phyloP scores from a whole-genome alignment of 1,140 invertebrate species.

The Steinernema khuongi region DNA sequence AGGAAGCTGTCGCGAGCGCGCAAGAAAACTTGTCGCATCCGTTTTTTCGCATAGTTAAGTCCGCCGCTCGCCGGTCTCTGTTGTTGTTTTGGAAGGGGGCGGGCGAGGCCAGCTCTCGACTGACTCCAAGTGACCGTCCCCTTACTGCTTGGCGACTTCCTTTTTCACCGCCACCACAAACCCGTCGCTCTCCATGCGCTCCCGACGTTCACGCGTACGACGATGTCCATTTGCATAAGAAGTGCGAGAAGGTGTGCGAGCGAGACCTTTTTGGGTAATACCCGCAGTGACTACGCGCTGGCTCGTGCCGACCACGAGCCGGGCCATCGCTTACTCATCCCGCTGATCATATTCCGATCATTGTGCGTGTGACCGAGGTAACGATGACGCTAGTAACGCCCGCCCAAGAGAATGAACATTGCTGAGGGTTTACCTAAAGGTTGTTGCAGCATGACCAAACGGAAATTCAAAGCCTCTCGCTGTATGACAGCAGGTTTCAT shows the following conservation, averaged over 20 bases:
- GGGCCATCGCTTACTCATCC: slow-evolving; percentile 6
- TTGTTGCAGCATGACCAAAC: too few relatives aligned
- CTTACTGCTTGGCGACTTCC: not conserved
- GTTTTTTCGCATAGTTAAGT: slow-evolving; percentile 17
- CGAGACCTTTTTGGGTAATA: too few relatives aligned
- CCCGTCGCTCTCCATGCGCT: not conserved
- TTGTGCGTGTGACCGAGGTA: not conserved
- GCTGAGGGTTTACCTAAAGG: too few relatives aligned
- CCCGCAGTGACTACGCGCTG: not conserved
- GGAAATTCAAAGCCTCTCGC: too few relatives aligned
- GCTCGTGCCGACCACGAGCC: not conserved
- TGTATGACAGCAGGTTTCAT: too few relatives aligned
- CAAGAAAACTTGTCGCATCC: slow-evolving; percentile 11
- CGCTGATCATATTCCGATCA: slow-evolving; percentile 13
- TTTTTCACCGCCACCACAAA: not conserved
- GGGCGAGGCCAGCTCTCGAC: not conserved
- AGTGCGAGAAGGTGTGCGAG: too few relatives aligned
- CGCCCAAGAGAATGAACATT: too few relatives aligned
- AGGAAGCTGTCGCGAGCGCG: not conserved
- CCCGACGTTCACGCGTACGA: not conserved
- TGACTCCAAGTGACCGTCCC: not conserved
- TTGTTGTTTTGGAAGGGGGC: not conserved
- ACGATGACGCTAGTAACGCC: too few relatives aligned
- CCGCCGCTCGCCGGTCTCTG: not conserved
- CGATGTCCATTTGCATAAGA: slow-evolving; percentile 7